Conservation (phyloP, 2,888 invertebrate species). For the Tachina fera region DNA sequence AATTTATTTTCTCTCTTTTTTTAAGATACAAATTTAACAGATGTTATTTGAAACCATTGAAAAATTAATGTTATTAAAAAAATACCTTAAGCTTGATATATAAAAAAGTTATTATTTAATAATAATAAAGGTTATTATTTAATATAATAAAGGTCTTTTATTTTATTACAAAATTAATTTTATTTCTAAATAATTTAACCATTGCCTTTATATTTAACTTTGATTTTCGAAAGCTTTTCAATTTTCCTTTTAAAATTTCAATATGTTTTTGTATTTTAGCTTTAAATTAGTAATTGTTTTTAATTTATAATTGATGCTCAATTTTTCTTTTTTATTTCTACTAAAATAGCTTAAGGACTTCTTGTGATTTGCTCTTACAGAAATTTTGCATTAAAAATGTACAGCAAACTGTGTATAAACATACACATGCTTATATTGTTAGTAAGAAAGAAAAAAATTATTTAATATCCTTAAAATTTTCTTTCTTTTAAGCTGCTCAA, state of each 20-base stretch:
- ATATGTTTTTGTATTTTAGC: constrained; percentile 15
- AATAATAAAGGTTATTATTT: too few relatives aligned
- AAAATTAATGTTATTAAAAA: too few relatives aligned
- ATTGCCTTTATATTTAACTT: constrained; percentile 1
- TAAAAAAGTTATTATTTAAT: too few relatives aligned
- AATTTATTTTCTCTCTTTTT: too few relatives aligned
- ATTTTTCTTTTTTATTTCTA: constrained; percentile 23
- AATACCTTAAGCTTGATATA: too few relatives aligned
- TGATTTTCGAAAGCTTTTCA: constrained; percentile 9
- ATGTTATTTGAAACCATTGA: too few relatives aligned
- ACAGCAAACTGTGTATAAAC: constrained; percentile 30
- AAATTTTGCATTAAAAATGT: constrained; percentile 15
- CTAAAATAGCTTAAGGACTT: constrained; percentile 54
- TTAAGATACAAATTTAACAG: too few relatives aligned
- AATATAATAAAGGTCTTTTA: constrained; percentile 14
- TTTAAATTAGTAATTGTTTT: constrained; percentile 66
- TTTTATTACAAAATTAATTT: neutral
- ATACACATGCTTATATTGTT: constrained; percentile 5
- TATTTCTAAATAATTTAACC: neutral
- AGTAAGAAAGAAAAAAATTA: constrained; percentile 32
- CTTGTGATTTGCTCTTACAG: constrained; percentile 32
- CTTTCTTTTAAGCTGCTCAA: constrained; percentile 70
- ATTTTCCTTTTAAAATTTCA: constrained; percentile 22
- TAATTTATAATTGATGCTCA: constrained; percentile 66
- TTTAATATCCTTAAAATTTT: constrained; percentile 71